These are phyloP conservation scores for Lepidurus couesii DNA, from an alignment of 1,140 invertebrate genomes.

Conservation along the genomic window DNA sequence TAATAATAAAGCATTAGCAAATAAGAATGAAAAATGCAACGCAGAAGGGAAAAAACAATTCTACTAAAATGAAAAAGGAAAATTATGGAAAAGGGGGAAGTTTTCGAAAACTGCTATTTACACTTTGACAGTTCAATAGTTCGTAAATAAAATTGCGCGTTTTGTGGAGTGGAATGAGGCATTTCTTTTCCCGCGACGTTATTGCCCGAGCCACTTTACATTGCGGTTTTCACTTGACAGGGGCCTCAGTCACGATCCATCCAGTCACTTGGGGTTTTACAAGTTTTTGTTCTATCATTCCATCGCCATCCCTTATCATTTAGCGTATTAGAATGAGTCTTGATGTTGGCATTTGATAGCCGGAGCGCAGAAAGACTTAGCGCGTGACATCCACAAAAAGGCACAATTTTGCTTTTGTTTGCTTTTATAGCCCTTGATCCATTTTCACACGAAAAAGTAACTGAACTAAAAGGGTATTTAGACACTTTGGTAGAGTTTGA, in stretches of 20 bases:
- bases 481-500: no score
- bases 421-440: neutral
- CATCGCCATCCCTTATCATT: no score
- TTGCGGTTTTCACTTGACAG: neutral
- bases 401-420: neutral
- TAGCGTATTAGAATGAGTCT: neutral
- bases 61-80: neutral
- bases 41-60: neutral
- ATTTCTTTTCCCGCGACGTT: neutral
- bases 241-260: neutral
- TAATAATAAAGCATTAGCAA: no score
- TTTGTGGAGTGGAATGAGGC: conserved; percentile 5
- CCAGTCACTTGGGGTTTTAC: conserved; percentile 1
- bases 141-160: neutral
- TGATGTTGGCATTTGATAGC: neutral
- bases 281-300: neutral
- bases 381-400: neutral
- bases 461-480: no score
- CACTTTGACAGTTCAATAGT: neutral
- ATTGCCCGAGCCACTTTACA: neutral
- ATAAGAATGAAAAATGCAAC: neutral
- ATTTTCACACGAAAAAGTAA: no score
- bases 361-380: neutral
- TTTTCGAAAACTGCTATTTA: neutral
- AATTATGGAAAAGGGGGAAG: neutral